Conservation (phyloP, 1,140 invertebrate species). For the Papilio machaon region DNA sequence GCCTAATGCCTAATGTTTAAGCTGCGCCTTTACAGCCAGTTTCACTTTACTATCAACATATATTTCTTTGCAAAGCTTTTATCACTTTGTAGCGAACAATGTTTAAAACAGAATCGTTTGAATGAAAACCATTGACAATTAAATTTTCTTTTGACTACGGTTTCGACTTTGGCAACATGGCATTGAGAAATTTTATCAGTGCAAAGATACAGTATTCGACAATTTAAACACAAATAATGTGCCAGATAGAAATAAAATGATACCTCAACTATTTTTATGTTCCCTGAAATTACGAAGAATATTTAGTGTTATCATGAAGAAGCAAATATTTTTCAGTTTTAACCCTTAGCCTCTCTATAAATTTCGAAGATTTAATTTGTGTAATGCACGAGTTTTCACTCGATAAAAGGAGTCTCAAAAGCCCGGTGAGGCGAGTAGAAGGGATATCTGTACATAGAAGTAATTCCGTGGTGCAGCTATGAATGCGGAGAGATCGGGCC, state of each 20-base stretch:
- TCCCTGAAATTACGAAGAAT: neutral
- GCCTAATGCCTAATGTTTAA: constrained; percentile 60
- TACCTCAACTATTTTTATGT: neutral
- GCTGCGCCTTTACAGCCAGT: constrained; percentile 47
- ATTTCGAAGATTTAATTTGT: constrained; percentile 67
- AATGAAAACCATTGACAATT: neutral
- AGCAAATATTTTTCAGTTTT: constrained; percentile 22
- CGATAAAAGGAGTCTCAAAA: constrained; percentile 64
- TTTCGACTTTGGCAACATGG: neutral
- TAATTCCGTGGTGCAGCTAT: constrained; percentile 66
- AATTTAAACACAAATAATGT: neutral
- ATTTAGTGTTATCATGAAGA: neutral
- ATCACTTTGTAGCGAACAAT: constrained; percentile 26
- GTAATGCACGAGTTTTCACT: constrained; percentile 72
- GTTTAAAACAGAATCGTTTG: constrained; percentile 18
- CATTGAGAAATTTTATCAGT: neutral
- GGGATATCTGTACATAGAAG: constrained; percentile 72
- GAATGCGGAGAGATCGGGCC: constrained; percentile 73
- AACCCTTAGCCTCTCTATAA: constrained; percentile 39
- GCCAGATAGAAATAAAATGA: neutral
- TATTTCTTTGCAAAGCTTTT: constrained; percentile 31
- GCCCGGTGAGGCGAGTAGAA: constrained; percentile 64
- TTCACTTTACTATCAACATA: constrained; percentile 37
- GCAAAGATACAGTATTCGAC: neutral
- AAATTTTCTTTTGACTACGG: constrained; percentile 16